Conservation (phyloP, 2,113 vertebrate species). For the Taxidea taxus region DNA sequence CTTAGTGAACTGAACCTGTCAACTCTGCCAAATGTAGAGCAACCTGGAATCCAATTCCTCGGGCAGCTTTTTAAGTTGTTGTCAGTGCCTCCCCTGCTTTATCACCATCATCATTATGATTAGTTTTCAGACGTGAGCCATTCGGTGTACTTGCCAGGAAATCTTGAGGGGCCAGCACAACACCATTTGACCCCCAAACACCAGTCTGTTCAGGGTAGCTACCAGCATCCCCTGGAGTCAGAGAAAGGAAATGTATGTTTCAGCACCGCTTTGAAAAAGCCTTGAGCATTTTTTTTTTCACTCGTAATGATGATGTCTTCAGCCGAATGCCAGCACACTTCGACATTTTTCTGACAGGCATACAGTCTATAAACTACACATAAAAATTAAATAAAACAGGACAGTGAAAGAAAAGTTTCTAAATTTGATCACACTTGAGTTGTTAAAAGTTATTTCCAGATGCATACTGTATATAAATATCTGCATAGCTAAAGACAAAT, state of each 20-base stretch:
- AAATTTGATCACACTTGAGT: constrained; percentile 76
- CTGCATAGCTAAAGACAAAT: constrained; percentile 70
- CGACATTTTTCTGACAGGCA: constrained; percentile 82
- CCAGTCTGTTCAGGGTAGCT: constrained; percentile 76
- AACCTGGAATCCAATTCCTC: constrained; percentile 72
- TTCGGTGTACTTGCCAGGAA: constrained; percentile 50
- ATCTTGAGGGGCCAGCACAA: constrained; percentile 53
- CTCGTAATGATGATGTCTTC: constrained; percentile 82
- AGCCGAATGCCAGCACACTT: constrained; percentile 82
- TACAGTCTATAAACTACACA: constrained; percentile 80
- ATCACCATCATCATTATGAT: constrained; percentile 60
- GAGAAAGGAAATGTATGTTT: constrained; percentile 78
- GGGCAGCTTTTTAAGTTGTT: constrained; percentile 48
- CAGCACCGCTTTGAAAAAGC: constrained; percentile 82
- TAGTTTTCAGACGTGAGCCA: constrained; percentile 67
- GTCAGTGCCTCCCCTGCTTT: constrained; percentile 62
- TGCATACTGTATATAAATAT: constrained; percentile 59
- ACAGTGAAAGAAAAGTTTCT: constrained; percentile 82
- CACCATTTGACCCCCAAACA: constrained; percentile 78
- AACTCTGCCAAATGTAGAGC: constrained; percentile 65
- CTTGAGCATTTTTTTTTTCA: constrained; percentile 81
- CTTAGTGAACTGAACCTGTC: constrained; percentile 77
- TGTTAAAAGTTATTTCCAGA: constrained; percentile 76
- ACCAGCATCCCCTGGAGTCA: constrained; percentile 82
- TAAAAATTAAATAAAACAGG: constrained; percentile 86